Base-by-base conservation (phyloP, 2,888 invertebrate species). In the Myathropa florea region DNA sequence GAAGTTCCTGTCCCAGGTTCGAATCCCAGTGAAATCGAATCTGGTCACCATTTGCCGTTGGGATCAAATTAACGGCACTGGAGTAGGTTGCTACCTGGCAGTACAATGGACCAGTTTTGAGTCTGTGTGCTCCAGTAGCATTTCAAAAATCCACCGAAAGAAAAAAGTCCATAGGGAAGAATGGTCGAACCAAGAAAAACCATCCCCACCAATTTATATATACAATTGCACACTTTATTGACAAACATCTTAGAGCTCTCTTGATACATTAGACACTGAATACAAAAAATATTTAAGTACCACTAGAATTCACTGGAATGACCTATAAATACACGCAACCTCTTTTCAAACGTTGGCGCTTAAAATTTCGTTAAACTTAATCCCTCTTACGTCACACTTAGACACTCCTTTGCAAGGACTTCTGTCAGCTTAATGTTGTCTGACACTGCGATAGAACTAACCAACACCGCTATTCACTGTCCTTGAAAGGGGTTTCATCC, bases 161-260 rank as follows among this genome's bases (percentile, higher is more conserved):
- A 9, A 30, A 30, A 30, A 30, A 28, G 6, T 28, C 6, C 28
- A 2, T 26, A 4, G n/a, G n/a, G n/a, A n/a, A n/a, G 4, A 26
- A 26, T 26, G 26, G 26, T 26, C 30, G 12, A 33, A 10, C 30
- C n/a, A 46, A 3, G 1, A 46, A 46, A 18, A 0, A 18, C 2
- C 18, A 2, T 46, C n/a, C n/a, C n/a, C n/a, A n/a, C n/a, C 18
- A 18, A 7, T 46, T 14, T 18, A 72, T 23, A 63, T 72, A 53
- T 75, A 75, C 73, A 75, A 75, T 75, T 75, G 73, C 73, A 75
- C 73, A 75, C 73, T 75, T 75, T 75, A 75, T 75, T 75, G 64
- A 75, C 14, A 57, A 57, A 23, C 55, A 57, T 14, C 10, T 24
- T 24, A 57, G 12, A 46, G 18, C 18, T 46, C n/a, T 18, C 18